These are phyloP conservation scores for Xylota segnis DNA, from an alignment of 2,888 invertebrate species.

Conservation along the genomic window DNA sequence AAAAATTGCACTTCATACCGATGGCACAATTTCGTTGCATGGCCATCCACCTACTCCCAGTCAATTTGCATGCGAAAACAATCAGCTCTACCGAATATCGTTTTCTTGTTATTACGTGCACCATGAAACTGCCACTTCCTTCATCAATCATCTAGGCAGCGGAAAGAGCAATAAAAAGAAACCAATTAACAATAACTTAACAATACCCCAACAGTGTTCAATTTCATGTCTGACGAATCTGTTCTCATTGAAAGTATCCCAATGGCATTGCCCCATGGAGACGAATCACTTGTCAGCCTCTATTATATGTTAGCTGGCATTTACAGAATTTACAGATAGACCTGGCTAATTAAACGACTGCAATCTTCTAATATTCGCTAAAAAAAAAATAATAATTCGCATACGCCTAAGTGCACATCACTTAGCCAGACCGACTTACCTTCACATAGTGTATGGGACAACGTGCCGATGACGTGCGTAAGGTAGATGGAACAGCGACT, in stretches of 20 bases:
- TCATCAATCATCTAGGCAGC: constrained; percentile 12
- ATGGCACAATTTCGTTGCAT: background rate
- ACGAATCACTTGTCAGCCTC: background rate
- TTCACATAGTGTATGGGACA: background rate
- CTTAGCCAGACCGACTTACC: background rate
- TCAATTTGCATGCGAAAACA: constrained; percentile 1
- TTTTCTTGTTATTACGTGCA: background rate
- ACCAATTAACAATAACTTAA: constrained; percentile 2
- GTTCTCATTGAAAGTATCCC: constrained; percentile 26
- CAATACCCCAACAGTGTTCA: constrained; percentile 1
- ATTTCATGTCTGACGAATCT: constrained; percentile 18
- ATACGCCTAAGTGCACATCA: constrained; percentile 50
- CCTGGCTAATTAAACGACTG: constrained; percentile 44
- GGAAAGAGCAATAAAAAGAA: constrained; percentile 13
- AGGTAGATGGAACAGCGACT: background rate
- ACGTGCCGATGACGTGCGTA: background rate
- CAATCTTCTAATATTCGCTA: constrained; percentile 34
- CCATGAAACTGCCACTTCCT: constrained; percentile 18
- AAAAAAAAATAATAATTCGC: constrained; percentile 38
- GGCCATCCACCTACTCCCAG: background rate
- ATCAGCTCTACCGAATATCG: background rate
- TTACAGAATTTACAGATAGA: background rate
- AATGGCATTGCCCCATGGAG: background rate
- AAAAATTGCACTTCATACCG: background rate
- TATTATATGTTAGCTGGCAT: background rate